Evolutionary conservation across 2,113 vertebrate species (phyloP), one percentile per base, ranked within the genome.

Genomic region (Geococcyx californianus): DNA sequence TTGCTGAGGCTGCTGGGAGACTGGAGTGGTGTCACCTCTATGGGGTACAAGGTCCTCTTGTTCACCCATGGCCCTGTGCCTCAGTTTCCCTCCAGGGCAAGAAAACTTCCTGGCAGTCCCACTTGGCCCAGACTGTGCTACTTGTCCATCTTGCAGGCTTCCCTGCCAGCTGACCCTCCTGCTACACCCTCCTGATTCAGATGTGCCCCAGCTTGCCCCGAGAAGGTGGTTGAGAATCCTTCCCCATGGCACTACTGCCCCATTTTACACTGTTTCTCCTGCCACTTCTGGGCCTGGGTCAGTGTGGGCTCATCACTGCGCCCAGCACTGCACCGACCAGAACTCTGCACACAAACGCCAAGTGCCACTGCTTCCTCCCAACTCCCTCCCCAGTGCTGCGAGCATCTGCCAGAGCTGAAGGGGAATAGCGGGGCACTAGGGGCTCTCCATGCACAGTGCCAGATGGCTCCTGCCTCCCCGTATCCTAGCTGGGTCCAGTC

Each of bases 191-290:
- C 64, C 81, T 20, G 18, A 52, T 36, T 52, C 34, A 31, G 47
- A 4, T 0, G 1, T 42, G 29, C 16, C 81, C 40, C 38, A 51
- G 42, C 9, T 45, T 4, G 0, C 3, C 9, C 34, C 1, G 0
- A 55, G 49, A 24, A 14, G 17, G 3, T 14, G 56, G 13, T 59
- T 51, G 1, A 1, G n/a, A 49, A 40, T 1, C n/a, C 24, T 10
- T 4, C 10, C 3, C 0, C 7, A 1, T 16, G 66, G 47, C 70
- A 31, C 38, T 7, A 28, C 58, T 78, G 60, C 45, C 69, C 80
- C 51, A 7, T 56, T 84, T 68, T 36, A 42, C 18, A 6, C 16
- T 4, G 5, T 54, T 92, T 40, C 25, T 90, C 60, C 54, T 44
- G 15, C 42, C 17, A 4, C 34, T 59, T 28, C 49, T 29, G 67